These are phyloP conservation scores for Hydrophis major DNA, from an alignment of 2,797 vertebrate genomes.

Conservation along the genomic window DNA sequence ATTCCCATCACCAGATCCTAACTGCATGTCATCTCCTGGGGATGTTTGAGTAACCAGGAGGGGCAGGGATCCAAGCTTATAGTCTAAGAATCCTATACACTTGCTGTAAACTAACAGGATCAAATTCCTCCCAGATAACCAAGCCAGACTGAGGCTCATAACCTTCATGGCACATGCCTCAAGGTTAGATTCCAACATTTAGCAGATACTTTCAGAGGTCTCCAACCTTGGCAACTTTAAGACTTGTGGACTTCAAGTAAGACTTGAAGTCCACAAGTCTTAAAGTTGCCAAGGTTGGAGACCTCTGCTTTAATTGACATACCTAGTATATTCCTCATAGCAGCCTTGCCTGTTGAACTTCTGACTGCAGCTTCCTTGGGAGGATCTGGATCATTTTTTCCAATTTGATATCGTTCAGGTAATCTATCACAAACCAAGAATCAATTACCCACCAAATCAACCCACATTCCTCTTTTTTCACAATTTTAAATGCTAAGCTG, in stretches of 20 bases:
- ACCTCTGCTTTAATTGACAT: not conserved
- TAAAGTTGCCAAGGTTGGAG: no score
- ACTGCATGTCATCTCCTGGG: not conserved
- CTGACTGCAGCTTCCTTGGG: not conserved
- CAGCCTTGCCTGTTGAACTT: not conserved
- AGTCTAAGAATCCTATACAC: not conserved
- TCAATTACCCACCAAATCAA: not conserved
- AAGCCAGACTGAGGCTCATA: not conserved
- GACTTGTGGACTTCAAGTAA: no score
- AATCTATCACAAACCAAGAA: not conserved
- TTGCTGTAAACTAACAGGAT: not conserved
- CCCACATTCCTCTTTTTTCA: not conserved
- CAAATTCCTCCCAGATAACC: not conserved
- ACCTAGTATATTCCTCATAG: not conserved
- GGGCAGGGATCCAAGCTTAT: not conserved
- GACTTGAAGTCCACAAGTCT: no score
- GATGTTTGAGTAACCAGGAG: not conserved
- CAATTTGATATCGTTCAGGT: not conserved
- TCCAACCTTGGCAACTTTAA: no score
- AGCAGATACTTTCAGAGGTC: not conserved
- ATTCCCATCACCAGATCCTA: not conserved
- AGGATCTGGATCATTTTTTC: not conserved
- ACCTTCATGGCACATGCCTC: not conserved
- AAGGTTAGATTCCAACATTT: not conserved
- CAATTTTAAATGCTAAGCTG: not conserved